Evolutionary conservation across 2,113 vertebrate species (phyloP), one percentile per base, ranked within the genome.

Genomic region (Ceratotherium simum): DNA sequence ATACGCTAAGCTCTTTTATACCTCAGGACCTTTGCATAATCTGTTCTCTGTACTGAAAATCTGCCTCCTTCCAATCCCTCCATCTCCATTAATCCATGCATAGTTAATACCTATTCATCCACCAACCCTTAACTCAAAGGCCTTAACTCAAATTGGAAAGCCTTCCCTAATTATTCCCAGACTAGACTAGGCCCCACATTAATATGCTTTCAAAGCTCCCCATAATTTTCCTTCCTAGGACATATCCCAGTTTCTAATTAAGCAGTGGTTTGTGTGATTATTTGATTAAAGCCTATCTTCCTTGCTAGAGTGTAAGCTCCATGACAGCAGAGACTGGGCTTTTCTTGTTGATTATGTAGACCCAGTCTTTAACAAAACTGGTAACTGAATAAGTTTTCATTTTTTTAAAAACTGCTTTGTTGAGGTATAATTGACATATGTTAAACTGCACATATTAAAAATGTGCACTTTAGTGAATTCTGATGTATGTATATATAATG

Each of bases 221-320:
- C 60, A 94, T 81, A 69, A 54, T 90, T 92, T 97, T 94, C 81
- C 23, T 92, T 85, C 48, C 69, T 69, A 46, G 25, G 56, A 81
- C 21, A 69, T 48, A 76, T 76, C 27, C 36, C 21, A 58, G 25
- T 48, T 97, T 86, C 79, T 92, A 96, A 96, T 92, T 82, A 70
- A 90, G 78, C 23, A 80, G 18, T 87, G 29, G n/a, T 83, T 88
- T 95, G 21, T 95, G 7, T 60, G 58, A 76, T 80, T 67, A 62
- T 81, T 90, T 95, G 16, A 95, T 90, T 95, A 95, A 95, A 92
- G 75, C 17, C 12, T 60, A 54, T 69, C 48, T n/a, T 73, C 8
- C 23, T 17, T 80, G 73, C 27, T 69, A 65, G n/a, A 54, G 8
- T 89, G 21, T 75, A 79, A 54, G 29, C 58, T 80, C 88, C 51